These are phyloP conservation scores for Agrypnus murinus DNA, from an alignment of 2,888 invertebrate species.

Conservation along the genomic window DNA sequence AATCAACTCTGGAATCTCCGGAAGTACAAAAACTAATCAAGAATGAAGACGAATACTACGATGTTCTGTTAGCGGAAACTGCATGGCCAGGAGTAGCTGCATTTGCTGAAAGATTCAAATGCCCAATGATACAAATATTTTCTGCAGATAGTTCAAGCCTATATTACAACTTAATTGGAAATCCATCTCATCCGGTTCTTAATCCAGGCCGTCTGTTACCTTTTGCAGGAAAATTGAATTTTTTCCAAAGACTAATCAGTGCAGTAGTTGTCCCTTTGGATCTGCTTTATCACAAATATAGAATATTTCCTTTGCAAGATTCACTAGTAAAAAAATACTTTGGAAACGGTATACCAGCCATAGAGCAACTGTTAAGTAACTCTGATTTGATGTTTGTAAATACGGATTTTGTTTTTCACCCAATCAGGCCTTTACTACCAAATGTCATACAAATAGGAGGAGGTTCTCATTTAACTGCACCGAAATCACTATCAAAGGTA, in stretches of 20 bases:
- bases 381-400: slow-evolving; percentile 65
- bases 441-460: too few relatives aligned
- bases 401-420: slow-evolving; percentile 63
- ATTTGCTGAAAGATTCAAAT: slow-evolving; percentile 6
- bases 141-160: background rate
- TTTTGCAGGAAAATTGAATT: background rate
- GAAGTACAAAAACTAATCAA: background rate
- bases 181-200: background rate
- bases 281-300: background rate
- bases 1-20: too few relatives aligned
- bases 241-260: background rate
- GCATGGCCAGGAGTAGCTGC: background rate
- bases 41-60: background rate
- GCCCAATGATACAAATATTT: background rate
- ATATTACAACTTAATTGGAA: background rate
- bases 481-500: slow-evolving; percentile 60
- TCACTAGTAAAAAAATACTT: slow-evolving; percentile 54
- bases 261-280: too few relatives aligned
- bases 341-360: slow-evolving; percentile 59
- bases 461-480: slow-evolving; percentile 59
- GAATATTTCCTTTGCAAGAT: slow-evolving; percentile 14
- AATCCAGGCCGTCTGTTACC: slow-evolving; percentile 3
- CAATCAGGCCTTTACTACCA: slow-evolving; percentile 62
- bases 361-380: slow-evolving; percentile 59
- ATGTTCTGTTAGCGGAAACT: background rate